Evolutionary conservation across 2,888 invertebrate species (phyloP).

Genomic region (Schizaphis graminum): DNA sequence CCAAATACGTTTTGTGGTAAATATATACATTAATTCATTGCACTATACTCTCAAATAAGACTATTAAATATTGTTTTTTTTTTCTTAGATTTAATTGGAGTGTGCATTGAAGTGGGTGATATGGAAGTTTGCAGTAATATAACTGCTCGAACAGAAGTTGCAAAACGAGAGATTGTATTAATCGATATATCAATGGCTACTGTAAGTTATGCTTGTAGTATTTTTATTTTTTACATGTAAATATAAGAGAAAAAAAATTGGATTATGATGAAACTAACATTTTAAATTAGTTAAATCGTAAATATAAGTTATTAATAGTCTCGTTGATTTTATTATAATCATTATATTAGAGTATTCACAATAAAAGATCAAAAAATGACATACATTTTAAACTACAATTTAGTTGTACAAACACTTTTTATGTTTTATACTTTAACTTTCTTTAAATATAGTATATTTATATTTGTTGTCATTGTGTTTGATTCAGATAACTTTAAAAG

Average conservation of each 20-base stretch:
- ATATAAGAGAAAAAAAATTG: not conserved
- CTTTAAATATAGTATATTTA: not conserved
- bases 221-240: not conserved
- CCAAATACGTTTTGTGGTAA: slow-evolving; percentile 57
- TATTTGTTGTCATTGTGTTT: not conserved
- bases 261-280: not conserved
- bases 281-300: not conserved
- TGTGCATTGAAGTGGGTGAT: slow-evolving; percentile 41
- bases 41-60: not conserved
- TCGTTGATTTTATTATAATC: not conserved
- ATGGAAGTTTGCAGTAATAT: slow-evolving; percentile 46
- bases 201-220: slow-evolving; percentile 16
- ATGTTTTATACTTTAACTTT: not conserved
- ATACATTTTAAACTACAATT: not conserved
- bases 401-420: not conserved
- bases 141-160: not conserved
- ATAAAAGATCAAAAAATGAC: not conserved
- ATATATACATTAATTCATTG: not conserved
- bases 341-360: not conserved
- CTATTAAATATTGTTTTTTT: not conserved
- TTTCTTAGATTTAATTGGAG: slow-evolving; percentile 60
- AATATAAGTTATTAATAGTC: not conserved
- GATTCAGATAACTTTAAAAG: slow-evolving; percentile 50
- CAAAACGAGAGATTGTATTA: slow-evolving; percentile 52
- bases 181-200: slow-evolving; percentile 55